These are phyloP conservation scores for Cyprinus carpio DNA, from an alignment of 2,113 vertebrate species.

Conservation along the genomic window DNA sequence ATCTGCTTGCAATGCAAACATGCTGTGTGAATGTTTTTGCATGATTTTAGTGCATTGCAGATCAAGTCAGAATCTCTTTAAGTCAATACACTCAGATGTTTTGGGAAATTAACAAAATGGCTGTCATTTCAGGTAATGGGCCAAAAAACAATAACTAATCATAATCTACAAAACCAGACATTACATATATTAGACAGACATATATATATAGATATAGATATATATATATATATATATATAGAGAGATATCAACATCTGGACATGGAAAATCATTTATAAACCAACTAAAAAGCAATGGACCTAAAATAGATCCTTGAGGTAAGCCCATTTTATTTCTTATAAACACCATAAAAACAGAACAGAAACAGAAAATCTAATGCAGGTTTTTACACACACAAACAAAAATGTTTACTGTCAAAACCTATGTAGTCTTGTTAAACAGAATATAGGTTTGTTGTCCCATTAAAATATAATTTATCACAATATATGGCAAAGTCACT, in stretches of 20 bases:
- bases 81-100: neutral
- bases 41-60: neutral
- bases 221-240: too few species aligned
- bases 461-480: neutral
- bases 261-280: too few species aligned
- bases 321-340: too few species aligned
- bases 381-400: neutral
- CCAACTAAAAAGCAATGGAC: too few species aligned
- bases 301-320: too few species aligned
- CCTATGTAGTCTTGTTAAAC: neutral
- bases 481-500: neutral
- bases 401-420: neutral
- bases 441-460: neutral
- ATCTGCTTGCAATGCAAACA: neutral
- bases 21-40: neutral
- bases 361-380: neutral
- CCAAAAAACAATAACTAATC: too few species aligned
- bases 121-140: neutral
- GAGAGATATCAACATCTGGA: too few species aligned
- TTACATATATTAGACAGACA: too few species aligned
- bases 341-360: too few species aligned
- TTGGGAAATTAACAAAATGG: neutral
- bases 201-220: too few species aligned
- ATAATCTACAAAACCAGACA: too few species aligned
- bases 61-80: neutral